Evolutionary conservation across 1,140 invertebrate genomes (phyloP).

Genomic region (Metopolophium dirhodum): DNA sequence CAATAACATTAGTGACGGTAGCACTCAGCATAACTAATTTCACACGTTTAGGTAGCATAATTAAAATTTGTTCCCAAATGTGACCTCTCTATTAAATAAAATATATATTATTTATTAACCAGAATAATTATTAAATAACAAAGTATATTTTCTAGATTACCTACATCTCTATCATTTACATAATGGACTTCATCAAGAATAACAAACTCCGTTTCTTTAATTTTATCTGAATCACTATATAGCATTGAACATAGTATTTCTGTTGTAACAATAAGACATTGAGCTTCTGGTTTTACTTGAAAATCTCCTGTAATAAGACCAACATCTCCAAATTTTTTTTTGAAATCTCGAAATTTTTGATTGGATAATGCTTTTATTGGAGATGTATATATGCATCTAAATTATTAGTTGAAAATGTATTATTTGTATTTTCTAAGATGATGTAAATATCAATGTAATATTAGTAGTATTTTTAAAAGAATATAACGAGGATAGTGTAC

Average conservation of each 20-base stretch:
- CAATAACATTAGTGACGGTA: constrained; percentile 95
- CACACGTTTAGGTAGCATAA: constrained; percentile 91
- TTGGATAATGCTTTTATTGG: constrained; percentile 99
- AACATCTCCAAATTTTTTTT: constrained; percentile 88
- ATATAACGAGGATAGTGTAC: neutral
- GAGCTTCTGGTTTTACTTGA: constrained; percentile 91
- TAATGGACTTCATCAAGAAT: constrained; percentile 99
- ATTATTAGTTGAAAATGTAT: constrained; percentile 60
- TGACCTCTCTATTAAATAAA: constrained; percentile 80
- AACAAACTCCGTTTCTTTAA: constrained; percentile 96
- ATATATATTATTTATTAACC: neutral
- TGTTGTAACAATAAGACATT: constrained; percentile 99
- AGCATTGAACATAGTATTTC: constrained; percentile 85
- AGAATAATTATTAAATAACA: neutral
- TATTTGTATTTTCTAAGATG: neutral
- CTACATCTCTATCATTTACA: constrained; percentile 93
- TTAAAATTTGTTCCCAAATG: constrained; percentile 99
- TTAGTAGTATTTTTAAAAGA: neutral
- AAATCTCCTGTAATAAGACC: constrained; percentile 96
- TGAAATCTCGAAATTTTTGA: constrained; percentile 98
- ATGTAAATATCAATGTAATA: neutral
- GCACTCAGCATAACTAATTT: constrained; percentile 97
- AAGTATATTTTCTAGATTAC: constrained; percentile 57
- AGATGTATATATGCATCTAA: constrained; percentile 95
- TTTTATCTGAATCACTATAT: constrained; percentile 75